A percentile compares a stretch with the other conserved stretches of the same genome.
These are phyloP conservation scores for Falcaria lacertinaria DNA, from an alignment of 2,888 invertebrate species.

Conservation along the genomic window DNA sequence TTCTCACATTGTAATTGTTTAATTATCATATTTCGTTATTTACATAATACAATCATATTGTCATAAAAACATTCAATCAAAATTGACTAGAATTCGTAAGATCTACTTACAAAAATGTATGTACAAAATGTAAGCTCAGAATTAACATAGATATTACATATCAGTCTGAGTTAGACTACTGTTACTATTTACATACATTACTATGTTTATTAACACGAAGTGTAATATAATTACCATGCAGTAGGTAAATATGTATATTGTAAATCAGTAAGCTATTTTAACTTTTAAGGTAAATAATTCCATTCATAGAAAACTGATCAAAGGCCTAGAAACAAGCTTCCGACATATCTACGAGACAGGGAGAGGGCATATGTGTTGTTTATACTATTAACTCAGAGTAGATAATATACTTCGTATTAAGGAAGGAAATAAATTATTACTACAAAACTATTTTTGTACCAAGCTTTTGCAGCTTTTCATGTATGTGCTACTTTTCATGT, in stretches of 20 bases:
- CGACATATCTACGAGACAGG: too few relatives aligned
- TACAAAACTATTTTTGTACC: too few relatives aligned
- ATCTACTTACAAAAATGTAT: conserved; percentile 61
- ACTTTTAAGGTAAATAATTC: too few relatives aligned
- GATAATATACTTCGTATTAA: too few relatives aligned
- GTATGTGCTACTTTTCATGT: too few relatives aligned
- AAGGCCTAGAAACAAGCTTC: too few relatives aligned
- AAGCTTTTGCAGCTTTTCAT: too few relatives aligned
- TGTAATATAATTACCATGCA: not conserved
- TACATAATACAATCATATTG: conserved; percentile 74
- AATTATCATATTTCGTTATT: conserved; percentile 38
- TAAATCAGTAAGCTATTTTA: too few relatives aligned
- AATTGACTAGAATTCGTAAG: conserved; percentile 72
- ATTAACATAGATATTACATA: conserved; percentile 60
- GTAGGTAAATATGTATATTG: not conserved
- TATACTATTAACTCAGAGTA: too few relatives aligned
- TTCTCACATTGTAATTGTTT: conserved; percentile 51
- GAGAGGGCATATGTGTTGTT: too few relatives aligned
- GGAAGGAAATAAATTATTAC: too few relatives aligned
- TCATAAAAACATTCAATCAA: conserved; percentile 73
- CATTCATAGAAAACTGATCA: too few relatives aligned
- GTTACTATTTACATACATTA: conserved; percentile 25
- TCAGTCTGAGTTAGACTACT: conserved; percentile 63
- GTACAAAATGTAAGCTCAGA: conserved; percentile 72
- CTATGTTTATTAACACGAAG: conserved; percentile 4